Percentiles rank a stretch among this genome's conserved stretches.
phyloP scores from a whole-genome alignment of 2,113 vertebrate species.

The Mellivora capensis region DNA sequence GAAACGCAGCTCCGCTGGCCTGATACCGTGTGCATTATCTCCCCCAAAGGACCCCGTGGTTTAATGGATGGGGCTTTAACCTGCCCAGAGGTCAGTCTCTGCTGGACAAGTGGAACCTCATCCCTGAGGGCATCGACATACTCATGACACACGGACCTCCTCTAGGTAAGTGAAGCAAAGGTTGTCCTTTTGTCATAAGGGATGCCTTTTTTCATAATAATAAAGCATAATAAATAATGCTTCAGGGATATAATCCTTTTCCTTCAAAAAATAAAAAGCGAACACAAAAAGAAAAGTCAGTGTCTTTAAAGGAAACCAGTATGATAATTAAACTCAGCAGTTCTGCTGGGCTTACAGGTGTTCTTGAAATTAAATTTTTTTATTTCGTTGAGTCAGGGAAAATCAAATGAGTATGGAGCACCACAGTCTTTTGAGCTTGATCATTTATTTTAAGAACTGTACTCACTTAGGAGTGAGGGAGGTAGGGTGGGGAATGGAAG shows the following conservation, averaged over 20 bases:
- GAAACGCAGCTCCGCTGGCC: constrained; percentile 49
- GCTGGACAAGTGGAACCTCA: constrained; percentile 99
- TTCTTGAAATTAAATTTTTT: constrained; percentile 75
- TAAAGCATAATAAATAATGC: constrained; percentile 24
- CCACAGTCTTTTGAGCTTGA: constrained; percentile 55
- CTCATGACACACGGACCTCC: constrained; percentile 99
- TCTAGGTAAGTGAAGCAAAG: constrained; percentile 89
- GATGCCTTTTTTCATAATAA: constrained; percentile 32
- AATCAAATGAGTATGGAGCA: constrained; percentile 62
- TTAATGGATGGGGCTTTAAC: constrained; percentile 99
- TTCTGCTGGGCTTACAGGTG: constrained; percentile 70
- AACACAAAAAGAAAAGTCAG: constrained; percentile 44
- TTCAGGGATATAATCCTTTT: constrained; percentile 2
- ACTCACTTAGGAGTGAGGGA: constrained; percentile 55
- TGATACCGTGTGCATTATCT: constrained; percentile 75
- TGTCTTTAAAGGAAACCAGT: constrained; percentile 68
- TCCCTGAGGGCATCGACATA: constrained; percentile 97
- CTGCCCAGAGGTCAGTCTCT: constrained; percentile 97
- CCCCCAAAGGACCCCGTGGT: constrained; percentile 96
- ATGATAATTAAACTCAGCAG: constrained; percentile 72
- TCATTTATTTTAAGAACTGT: constrained; percentile 76
- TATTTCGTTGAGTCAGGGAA: constrained; percentile 71
- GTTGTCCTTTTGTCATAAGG: constrained; percentile 21
- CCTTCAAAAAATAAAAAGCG: constrained; percentile 17
- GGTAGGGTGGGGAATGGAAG: background rate